Conservation (phyloP, 2,113 vertebrate genomes). For the Falcunculus frontatus region DNA sequence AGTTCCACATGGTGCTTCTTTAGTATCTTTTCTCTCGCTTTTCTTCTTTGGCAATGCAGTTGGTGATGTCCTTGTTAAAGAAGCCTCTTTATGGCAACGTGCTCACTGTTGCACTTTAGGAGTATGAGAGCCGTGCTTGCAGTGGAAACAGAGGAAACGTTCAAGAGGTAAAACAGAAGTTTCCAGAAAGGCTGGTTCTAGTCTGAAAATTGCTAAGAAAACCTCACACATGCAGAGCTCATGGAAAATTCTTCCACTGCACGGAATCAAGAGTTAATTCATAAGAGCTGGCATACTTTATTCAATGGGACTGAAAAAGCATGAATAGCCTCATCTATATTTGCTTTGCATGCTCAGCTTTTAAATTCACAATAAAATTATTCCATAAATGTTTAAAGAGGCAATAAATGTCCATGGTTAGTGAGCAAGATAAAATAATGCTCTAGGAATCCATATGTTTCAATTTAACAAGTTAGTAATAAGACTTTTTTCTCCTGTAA, state of each 20-base stretch:
- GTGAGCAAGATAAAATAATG: not conserved
- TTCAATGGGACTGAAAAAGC: not conserved
- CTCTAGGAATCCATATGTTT: not conserved
- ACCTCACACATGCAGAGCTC: not conserved
- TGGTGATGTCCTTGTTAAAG: not conserved
- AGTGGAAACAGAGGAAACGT: not conserved
- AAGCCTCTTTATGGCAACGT: not conserved
- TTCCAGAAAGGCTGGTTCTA: not conserved
- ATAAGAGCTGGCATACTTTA: not conserved
- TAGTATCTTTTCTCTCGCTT: not conserved
- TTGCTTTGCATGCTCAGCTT: not conserved
- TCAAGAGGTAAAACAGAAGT: not conserved
- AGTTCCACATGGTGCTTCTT: not conserved
- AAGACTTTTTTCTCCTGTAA: not conserved
- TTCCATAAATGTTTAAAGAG: not conserved
- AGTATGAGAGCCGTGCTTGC: not conserved
- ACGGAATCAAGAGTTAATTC: not conserved
- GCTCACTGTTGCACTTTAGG: not conserved
- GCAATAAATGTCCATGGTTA: not conserved
- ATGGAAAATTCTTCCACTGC: not conserved
- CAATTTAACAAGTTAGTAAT: not conserved
- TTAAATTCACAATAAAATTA: not conserved
- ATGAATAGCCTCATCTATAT: not conserved
- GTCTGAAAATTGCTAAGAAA: not conserved
- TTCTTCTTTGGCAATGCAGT: not conserved